These are phyloP conservation scores for Maniola hyperantus DNA, from an alignment of 2,888 invertebrate species.

Conservation along the genomic window DNA sequence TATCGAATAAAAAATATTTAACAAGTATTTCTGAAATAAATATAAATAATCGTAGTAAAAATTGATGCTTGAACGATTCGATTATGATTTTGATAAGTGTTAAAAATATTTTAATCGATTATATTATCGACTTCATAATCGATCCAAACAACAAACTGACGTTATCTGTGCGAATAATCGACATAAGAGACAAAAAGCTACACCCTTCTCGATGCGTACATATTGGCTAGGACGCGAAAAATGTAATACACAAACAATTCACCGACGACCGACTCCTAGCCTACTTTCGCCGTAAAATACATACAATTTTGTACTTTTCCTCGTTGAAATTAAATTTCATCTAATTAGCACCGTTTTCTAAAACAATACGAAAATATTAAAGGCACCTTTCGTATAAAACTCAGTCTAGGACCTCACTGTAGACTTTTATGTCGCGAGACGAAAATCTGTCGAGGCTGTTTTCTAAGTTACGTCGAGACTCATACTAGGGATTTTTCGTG, in stretches of 20 bases:
- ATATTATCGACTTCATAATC: not conserved
- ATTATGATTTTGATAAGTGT: too few species aligned
- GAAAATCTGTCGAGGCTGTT: not conserved
- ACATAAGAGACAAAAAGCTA: slow-evolving; percentile 20
- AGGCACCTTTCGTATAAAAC: slow-evolving; percentile 39
- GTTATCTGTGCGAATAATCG: slow-evolving; percentile 24
- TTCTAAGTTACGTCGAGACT: not conserved
- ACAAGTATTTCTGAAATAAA: not conserved
- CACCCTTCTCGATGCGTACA: slow-evolving; percentile 61
- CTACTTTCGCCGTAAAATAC: slow-evolving; percentile 17
- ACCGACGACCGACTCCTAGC: slow-evolving; percentile 18
- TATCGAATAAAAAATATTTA: not conserved
- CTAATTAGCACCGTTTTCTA: slow-evolving; percentile 39
- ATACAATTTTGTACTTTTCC: slow-evolving; percentile 36
- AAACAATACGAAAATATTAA: slow-evolving; percentile 36
- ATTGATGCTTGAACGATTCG: not conserved
- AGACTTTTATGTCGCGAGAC: slow-evolving; percentile 10
- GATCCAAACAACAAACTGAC: too few species aligned
- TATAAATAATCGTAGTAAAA: not conserved
- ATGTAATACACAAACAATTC: slow-evolving; percentile 2
- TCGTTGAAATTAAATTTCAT: slow-evolving; percentile 38
- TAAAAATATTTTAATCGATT: not conserved
- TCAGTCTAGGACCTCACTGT: not conserved
- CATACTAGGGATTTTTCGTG: too few species aligned
- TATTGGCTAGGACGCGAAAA: slow-evolving; percentile 57